These are phyloP conservation scores for Nineta flava DNA, from an alignment of 2,888 invertebrate species.

Conservation along the genomic window DNA sequence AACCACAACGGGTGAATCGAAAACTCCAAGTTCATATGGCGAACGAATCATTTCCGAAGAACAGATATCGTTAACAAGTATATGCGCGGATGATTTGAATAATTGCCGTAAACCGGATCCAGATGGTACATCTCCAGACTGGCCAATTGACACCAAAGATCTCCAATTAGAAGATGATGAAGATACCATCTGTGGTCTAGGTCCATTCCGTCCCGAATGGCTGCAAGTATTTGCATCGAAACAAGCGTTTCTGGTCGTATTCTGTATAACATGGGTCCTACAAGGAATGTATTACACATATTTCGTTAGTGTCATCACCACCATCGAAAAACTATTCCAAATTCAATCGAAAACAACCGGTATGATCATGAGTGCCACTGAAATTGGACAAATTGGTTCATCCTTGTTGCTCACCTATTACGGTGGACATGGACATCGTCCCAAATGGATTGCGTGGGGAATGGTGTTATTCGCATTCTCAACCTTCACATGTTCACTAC, in stretches of 20 bases:
- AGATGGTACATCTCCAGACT: no score
- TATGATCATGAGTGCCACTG: constrained; percentile 76
- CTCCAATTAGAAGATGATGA: constrained; percentile 19
- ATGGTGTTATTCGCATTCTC: constrained; percentile 79
- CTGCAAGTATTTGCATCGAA: constrained; percentile 70
- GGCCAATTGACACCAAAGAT: neutral
- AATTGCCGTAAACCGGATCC: neutral
- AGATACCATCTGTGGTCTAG: constrained; percentile 60
- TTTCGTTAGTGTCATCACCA: constrained; percentile 85
- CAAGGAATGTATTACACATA: constrained; percentile 90
- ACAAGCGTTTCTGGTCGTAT: constrained; percentile 75
- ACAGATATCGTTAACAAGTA: neutral
- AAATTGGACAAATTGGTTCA: constrained; percentile 85
- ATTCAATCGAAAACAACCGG: constrained; percentile 85
- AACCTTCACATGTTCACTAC: constrained; percentile 72
- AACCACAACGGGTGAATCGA: neutral
- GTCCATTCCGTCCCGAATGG: constrained; percentile 59
- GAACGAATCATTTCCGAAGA: neutral
- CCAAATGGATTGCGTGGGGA: constrained; percentile 86
- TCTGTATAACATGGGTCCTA: constrained; percentile 72
- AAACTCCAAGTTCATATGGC: neutral
- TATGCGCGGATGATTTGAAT: constrained; percentile 2
- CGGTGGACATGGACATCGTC: constrained; percentile 82
- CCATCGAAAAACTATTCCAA: constrained; percentile 82
- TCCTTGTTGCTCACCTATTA: constrained; percentile 76